phyloP scores from a whole-genome alignment of 2,797 vertebrate species.

The Sebastes taczanowskii region DNA sequence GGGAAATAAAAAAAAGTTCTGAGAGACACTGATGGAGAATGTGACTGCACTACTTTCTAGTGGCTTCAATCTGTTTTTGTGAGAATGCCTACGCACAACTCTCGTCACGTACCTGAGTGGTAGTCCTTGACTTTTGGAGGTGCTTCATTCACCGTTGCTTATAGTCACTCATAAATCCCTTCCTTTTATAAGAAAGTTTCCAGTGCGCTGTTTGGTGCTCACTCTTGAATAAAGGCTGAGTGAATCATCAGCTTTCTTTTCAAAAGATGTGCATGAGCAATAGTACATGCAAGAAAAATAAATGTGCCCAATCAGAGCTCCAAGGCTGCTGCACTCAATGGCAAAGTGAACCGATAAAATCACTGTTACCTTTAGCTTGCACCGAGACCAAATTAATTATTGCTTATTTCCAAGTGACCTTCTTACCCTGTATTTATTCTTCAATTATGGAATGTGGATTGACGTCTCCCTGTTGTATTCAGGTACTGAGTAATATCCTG shows the following conservation, averaged over 20 bases:
- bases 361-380: not conserved
- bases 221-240: constrained; percentile 8
- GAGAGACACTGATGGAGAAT: constrained; percentile 77
- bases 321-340: constrained; percentile 53
- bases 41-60: constrained; percentile 21
- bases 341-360: not conserved
- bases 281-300: constrained; percentile 29
- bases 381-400: not conserved
- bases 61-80: not conserved
- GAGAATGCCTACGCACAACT: not conserved
- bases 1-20: constrained; percentile 85
- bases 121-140: constrained; percentile 32
- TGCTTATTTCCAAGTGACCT: not conserved
- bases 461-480: not conserved
- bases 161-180: constrained; percentile 1
- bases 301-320: constrained; percentile 16
- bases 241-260: constrained; percentile 55
- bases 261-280: constrained; percentile 1
- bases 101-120: not conserved
- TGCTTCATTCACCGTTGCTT: not conserved
- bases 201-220: not conserved
- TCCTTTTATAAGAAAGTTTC: constrained; percentile 35
- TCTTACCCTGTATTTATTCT: not conserved
- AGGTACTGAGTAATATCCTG: not conserved
- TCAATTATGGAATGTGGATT: not conserved